phyloP scores from a whole-genome alignment of 2,888 invertebrate species.

The Falcaria lacertinaria region DNA sequence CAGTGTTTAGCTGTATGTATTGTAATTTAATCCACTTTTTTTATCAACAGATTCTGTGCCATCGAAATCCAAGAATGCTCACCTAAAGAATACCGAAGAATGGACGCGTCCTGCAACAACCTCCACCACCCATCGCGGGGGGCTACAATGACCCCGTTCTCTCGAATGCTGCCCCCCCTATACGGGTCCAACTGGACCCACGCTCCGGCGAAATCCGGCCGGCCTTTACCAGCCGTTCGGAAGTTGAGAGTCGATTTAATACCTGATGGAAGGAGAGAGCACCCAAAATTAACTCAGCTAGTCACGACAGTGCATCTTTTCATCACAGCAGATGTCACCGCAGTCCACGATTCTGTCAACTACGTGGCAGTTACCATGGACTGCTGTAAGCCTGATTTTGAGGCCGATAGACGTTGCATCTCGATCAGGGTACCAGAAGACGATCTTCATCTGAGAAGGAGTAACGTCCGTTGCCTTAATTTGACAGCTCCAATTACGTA shows the following conservation, averaged over 20 bases:
- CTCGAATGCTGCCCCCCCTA: conserved; percentile 19
- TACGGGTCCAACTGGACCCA: conserved; percentile 16
- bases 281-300: conserved; percentile 14
- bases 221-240: conserved; percentile 19
- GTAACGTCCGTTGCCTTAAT: conserved; percentile 39
- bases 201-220: conserved; percentile 13
- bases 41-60: conserved; percentile 29
- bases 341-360: conserved; percentile 29
- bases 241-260: conserved; percentile 19
- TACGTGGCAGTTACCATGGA: conserved; percentile 14
- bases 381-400: conserved; percentile 21
- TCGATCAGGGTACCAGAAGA: conserved; percentile 34
- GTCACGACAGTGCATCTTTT: conserved; percentile 15
- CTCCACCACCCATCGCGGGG: conserved; percentile 19
- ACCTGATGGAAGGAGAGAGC: conserved; percentile 17
- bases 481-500: conserved; percentile 41
- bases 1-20: background rate
- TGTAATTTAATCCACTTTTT: background rate
- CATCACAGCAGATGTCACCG: conserved; percentile 20
- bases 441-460: conserved; percentile 34
- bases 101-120: conserved; percentile 27
- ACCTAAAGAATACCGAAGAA: conserved; percentile 14
- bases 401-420: conserved; percentile 27
- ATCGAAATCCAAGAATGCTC: conserved; percentile 19
- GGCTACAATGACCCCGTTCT: conserved; percentile 20